Base-by-base conservation (phyloP, 2,113 vertebrate species). In the Diphyllodes magnificus region DNA sequence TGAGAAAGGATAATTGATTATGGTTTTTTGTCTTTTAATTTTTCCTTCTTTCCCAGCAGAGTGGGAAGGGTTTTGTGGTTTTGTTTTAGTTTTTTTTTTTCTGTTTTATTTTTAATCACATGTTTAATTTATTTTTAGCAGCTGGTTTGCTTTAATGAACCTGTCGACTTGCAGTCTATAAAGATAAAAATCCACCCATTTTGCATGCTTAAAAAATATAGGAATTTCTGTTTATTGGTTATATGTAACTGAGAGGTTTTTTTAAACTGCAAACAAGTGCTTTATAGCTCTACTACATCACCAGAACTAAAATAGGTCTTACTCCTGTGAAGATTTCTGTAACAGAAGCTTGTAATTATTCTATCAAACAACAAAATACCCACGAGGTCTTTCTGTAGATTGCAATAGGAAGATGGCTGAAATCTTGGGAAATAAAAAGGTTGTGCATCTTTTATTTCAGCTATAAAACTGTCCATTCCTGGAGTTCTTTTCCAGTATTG, bases 31-130 rank as follows among this genome's bases (percentile, higher is more conserved):
- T 81, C 33, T 65, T 73, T 42, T 11, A 33, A 7, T 39, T 61
- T 85, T 82, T 71, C 2, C 5, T 87, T 66, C 64, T 28, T 72
- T 30, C 4, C 8, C 14, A 54, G 35, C 6, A 54, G 25, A 1
- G 0, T 35, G 7, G 47, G 18, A 33, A 70, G 27, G n/a, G 18
- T 23, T 50, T 65, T 59, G 42, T 25, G 14, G 20, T 37, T 35
- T 57, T 49, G 6, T 33, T 28, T 30, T n/a, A 40, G 0, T 2
- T 21, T 10, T 4, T 4, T 27, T 50, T 25, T 24, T 4, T 1
- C 13, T 51, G 3, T 37, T 42, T 50, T 40, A 7, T 79, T 79
- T 81, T 60, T 15, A 82, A 90, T 82, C 40, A 65, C 4, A 7
- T 12, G 0, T 51, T 78, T 39, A 15, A 22, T 64, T 84, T 51